phyloP scores from a whole-genome alignment of 2,797 vertebrate genomes.

The Myotis pilosus region DNA sequence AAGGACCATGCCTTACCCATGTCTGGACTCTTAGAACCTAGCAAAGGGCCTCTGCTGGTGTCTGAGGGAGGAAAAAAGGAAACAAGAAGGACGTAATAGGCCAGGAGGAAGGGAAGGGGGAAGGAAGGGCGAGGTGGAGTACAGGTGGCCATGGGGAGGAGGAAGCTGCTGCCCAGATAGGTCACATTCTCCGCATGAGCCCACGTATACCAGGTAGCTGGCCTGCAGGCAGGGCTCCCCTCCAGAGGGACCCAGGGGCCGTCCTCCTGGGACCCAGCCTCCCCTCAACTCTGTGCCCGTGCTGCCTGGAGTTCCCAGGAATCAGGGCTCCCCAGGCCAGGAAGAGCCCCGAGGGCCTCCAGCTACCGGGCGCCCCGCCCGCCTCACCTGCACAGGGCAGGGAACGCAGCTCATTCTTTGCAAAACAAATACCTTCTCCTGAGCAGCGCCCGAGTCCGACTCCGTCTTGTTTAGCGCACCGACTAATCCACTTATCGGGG shows the following conservation, averaged over 20 bases:
- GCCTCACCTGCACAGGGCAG: constrained; percentile 62
- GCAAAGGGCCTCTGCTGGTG: background rate
- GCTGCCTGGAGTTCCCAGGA: background rate
- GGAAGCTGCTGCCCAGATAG: background rate
- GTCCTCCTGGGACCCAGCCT: background rate
- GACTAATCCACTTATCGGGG: constrained; percentile 89
- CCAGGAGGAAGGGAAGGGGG: background rate
- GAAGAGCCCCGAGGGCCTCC: background rate
- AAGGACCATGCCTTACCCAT: fast-evolving
- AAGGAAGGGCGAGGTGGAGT: background rate
- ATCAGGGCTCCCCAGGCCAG: background rate
- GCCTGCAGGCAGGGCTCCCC: background rate
- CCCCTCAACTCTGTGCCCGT: background rate
- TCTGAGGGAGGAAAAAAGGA: background rate
- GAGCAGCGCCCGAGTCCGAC: constrained; percentile 82
- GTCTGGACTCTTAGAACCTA: background rate
- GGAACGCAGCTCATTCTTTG: constrained; percentile 82
- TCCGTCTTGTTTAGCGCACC: constrained; percentile 87
- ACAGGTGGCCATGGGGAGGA: background rate
- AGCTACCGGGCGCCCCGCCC: constrained; percentile 47
- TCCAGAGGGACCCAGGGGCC: background rate
- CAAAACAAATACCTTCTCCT: constrained; percentile 87
- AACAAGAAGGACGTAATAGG: background rate
- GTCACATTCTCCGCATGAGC: fast-evolving
- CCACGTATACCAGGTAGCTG: background rate